These are phyloP conservation scores for Patella ulyssiponensis DNA, from an alignment of 2,888 invertebrate genomes.

Conservation along the genomic window DNA sequence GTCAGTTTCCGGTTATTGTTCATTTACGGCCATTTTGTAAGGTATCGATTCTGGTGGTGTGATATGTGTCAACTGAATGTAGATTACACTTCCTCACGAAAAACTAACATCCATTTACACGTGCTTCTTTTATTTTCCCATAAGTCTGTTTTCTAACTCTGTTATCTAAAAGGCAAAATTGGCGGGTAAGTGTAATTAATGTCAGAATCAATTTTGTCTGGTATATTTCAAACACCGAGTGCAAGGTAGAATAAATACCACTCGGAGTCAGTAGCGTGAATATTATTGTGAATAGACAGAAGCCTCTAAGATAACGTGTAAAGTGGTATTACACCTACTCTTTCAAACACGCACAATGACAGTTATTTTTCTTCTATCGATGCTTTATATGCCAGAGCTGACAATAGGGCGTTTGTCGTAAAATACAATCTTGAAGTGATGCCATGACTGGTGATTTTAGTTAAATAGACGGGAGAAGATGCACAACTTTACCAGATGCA, in stretches of 20 bases:
- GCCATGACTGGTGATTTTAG: too few species aligned
- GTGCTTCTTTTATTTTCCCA: neutral
- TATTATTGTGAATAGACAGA: neutral
- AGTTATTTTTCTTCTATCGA: too few species aligned
- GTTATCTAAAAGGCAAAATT: neutral
- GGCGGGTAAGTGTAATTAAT: neutral
- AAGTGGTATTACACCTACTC: constrained; percentile 8
- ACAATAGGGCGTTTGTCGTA: too few species aligned
- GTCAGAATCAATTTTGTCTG: neutral
- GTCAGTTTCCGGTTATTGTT: too few species aligned
- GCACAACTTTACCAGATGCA: too few species aligned
- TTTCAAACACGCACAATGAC: neutral
- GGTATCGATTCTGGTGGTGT: too few species aligned
- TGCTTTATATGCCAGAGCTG: too few species aligned
- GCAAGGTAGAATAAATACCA: constrained; percentile 8
- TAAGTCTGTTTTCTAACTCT: neutral
- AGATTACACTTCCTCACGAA: neutral
- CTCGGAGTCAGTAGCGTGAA: too few species aligned
- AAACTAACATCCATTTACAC: neutral
- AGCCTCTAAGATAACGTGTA: neutral
- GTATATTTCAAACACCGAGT: neutral
- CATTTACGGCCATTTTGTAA: too few species aligned
- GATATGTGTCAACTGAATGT: too few species aligned
- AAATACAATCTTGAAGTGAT: too few species aligned
- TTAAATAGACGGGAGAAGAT: too few species aligned